Base-by-base conservation (phyloP, 2,113 vertebrate species). In the Grammomys surdaster region DNA sequence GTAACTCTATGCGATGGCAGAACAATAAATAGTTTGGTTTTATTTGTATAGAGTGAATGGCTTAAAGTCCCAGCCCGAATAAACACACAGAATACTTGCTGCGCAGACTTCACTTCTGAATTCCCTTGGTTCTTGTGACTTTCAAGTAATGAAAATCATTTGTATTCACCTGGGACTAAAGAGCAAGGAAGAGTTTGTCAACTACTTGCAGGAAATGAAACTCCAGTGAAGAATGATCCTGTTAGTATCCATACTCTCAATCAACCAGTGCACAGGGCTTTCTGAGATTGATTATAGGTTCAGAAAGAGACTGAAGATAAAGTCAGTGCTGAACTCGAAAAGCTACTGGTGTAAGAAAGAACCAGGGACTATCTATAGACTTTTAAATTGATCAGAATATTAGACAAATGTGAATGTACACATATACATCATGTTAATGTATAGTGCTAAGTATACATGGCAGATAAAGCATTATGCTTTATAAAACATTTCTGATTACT, bases 21-120 rank as follows among this genome's bases (percentile, higher is more conserved):
- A 89, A 91, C 40, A 96, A 31, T 43, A 93, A 96, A 86, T 93
- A 91, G 20, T 70, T 77, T 43, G 7, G 48, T 11, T 93, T 46
- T 88, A 48, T 94, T 89, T 96, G 84, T 17, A 19, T 19, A 75
- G 80, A 46, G 51, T 88, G 40, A 40, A 43, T 88, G 46, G 89
- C 31, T 56, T 77, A 58, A 91, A 87, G 54, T 69, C 51, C 33
- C 20, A 65, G 54, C 77, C 95, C 28, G 82, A 91, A 75, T 84
- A 94, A 89, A 2, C 36, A 86, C 24, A 26, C 31, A 33, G 60
- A 82, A 89, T 67, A 86, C 20, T 33, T 84, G 19, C 46, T 93
- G 9, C 3, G 82, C 88, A 93, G 76, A 91, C 73, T 86, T 93
- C 81, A 77, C 54, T 91, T 97, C 85, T 75, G 84, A 93, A 88